phyloP scores from a whole-genome alignment of 2,113 vertebrate species.

The Plecotus auritus region DNA sequence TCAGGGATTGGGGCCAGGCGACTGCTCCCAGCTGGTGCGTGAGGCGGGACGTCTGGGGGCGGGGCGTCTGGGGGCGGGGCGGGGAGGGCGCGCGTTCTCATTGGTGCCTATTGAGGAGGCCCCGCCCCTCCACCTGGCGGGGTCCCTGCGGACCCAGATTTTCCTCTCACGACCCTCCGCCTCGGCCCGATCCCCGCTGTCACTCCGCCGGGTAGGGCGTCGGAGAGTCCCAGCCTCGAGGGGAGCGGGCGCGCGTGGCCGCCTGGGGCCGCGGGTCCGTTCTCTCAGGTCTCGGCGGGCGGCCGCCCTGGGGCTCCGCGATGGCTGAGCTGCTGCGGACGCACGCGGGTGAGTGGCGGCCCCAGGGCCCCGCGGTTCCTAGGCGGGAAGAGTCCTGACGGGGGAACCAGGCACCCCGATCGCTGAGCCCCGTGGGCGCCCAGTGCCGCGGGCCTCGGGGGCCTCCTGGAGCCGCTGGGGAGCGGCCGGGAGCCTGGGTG shows the following conservation, averaged over 20 bases:
- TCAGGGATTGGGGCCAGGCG: not conserved
- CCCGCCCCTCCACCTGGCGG: not conserved
- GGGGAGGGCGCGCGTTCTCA: not conserved
- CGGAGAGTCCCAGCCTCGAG: too few species aligned
- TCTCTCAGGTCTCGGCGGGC: not conserved
- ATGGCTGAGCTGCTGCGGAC: not conserved
- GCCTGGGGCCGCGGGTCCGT: not conserved
- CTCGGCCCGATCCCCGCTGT: not conserved
- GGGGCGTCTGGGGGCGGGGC: not conserved
- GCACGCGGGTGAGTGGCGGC: not conserved
- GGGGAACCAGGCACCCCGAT: not conserved
- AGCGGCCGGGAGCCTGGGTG: not conserved
- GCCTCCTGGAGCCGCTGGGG: not conserved
- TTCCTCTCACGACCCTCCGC: not conserved
- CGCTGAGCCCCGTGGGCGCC: not conserved
- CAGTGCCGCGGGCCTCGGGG: not conserved
- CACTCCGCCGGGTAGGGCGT: not conserved
- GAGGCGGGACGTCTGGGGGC: not conserved
- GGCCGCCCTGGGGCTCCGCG: not conserved
- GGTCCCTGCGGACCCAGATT: not conserved
- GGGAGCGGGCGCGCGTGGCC: not conserved
- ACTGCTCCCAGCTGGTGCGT: not conserved
- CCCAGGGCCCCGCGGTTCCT: not conserved
- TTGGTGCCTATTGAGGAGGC: not conserved
- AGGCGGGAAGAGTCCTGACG: not conserved